A percentile compares a stretch with the other conserved stretches of the same genome.
phyloP scores from a whole-genome alignment of 2,113 vertebrate genomes.

The Platichthys flesus region DNA sequence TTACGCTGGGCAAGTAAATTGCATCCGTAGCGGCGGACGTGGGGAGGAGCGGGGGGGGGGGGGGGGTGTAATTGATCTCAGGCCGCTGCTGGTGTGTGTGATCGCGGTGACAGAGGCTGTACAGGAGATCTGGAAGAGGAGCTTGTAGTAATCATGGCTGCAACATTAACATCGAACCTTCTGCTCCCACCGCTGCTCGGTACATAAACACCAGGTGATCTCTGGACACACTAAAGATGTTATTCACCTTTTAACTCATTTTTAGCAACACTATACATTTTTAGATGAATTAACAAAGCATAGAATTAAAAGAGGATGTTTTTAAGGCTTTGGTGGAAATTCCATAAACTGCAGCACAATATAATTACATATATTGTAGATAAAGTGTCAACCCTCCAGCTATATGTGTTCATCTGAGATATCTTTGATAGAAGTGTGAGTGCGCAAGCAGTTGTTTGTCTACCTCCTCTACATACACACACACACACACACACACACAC shows the following conservation, averaged over 20 bases:
- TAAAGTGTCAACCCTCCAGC: too few species aligned
- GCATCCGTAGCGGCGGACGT: conserved; percentile 65
- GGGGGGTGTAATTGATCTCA: conserved; percentile 63
- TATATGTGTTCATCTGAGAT: too few species aligned
- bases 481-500: conserved; percentile 6
- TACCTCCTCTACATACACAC: not conserved
- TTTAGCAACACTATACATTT: too few species aligned
- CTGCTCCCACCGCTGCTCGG: conserved; percentile 4
- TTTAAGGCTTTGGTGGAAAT: too few species aligned
- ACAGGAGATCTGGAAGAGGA: conserved; percentile 15
- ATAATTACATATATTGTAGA: too few species aligned
- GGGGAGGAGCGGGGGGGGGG: conserved; percentile 21
- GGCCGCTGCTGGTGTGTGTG: conserved; percentile 12
- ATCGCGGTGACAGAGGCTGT: conserved; percentile 43
- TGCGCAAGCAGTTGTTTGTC: not conserved
- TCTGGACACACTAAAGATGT: not conserved
- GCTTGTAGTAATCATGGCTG: conserved; percentile 34
- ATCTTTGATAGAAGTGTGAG: too few species aligned
- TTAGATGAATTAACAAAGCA: too few species aligned
- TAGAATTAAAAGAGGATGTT: too few species aligned
- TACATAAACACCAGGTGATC: not conserved
- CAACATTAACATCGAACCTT: conserved; percentile 42
- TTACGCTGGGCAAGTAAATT: conserved; percentile 79
- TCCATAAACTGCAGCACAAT: too few species aligned
- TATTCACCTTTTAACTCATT: too few species aligned